Evolutionary conservation across 2,888 invertebrate genomes (phyloP).

Genomic region (Chromoteleia sp.): DNA sequence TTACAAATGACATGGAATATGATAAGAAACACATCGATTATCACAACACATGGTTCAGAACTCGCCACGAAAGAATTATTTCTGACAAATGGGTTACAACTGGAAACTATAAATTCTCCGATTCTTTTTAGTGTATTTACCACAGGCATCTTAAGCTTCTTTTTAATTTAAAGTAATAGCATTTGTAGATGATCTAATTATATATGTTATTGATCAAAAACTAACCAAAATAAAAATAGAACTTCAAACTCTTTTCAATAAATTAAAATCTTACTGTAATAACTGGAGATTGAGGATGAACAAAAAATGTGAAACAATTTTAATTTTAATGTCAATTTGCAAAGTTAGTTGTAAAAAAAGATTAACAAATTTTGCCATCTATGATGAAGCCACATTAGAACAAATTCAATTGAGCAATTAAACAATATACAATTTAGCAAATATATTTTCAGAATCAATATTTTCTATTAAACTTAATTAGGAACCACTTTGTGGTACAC

Average conservation of each 20-base stretch:
- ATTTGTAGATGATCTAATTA: conserved; percentile 49
- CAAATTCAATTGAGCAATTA: conserved; percentile 24
- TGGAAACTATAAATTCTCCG: conserved; percentile 60
- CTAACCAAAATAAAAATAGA: conserved; percentile 45
- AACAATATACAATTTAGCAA: conserved; percentile 3
- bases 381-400: neutral
- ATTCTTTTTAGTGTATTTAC: conserved; percentile 49
- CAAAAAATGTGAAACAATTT: conserved; percentile 40
- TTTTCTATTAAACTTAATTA: conserved; percentile 21
- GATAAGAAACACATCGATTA: conserved; percentile 51
- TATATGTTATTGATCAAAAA: conserved; percentile 43
- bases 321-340: neutral
- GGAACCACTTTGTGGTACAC: conserved; percentile 58
- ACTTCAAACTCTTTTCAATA: conserved; percentile 56
- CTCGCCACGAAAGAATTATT: conserved; percentile 35
- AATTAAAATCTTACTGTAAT: conserved; percentile 59
- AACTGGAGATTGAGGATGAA: conserved; percentile 71
- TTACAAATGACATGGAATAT: conserved; percentile 71
- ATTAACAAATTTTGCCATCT: conserved; percentile 4
- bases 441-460: conserved; percentile 8
- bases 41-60: neutral
- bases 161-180: conserved; percentile 29
- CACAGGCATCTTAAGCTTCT: conserved; percentile 16
- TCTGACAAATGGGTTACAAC: conserved; percentile 65
- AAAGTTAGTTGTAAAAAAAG: neutral